phyloP scores from a whole-genome alignment of 2,888 invertebrate species.

The Rhogogaster chlorosoma region DNA sequence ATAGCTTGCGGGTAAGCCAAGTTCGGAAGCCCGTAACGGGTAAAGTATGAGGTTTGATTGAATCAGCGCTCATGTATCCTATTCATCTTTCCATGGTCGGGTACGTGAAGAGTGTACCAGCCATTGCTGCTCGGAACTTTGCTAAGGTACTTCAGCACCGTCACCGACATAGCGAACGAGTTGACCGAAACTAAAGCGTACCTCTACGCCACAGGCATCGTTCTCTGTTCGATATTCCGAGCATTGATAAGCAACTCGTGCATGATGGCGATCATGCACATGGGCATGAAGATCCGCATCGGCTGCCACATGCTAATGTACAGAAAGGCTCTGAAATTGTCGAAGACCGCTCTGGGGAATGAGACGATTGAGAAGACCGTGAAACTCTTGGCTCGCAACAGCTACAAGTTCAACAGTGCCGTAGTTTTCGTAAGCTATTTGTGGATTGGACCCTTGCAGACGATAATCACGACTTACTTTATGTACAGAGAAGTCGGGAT shows the following conservation, averaged over 20 bases:
- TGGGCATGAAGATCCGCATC: conserved; percentile 91
- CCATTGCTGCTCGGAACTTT: conserved; percentile 78
- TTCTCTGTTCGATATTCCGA: conserved; percentile 86
- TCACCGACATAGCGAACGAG: conserved; percentile 68
- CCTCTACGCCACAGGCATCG: conserved; percentile 86
- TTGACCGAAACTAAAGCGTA: conserved; percentile 82
- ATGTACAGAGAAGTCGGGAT: conserved; percentile 86
- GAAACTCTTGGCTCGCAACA: conserved; percentile 97
- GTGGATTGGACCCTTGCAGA: conserved; percentile 94
- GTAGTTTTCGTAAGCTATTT: conserved; percentile 93
- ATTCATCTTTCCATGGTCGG: too few species aligned
- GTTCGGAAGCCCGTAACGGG: too few species aligned
- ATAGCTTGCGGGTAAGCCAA: conserved; percentile 80
- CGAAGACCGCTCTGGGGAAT: conserved; percentile 90
- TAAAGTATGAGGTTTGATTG: too few species aligned
- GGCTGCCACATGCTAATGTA: conserved; percentile 91
- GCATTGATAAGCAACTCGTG: conserved; percentile 92
- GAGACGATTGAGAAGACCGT: conserved; percentile 90
- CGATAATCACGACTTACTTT: conserved; percentile 88
- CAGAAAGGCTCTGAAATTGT: conserved; percentile 88
- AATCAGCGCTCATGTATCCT: too few species aligned
- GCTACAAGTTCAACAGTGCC: conserved; percentile 94
- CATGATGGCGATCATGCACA: conserved; percentile 89
- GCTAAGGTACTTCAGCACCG: conserved; percentile 75
- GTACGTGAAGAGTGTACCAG: conserved; percentile 84